These are phyloP conservation scores for Spondyliosoma cantharus DNA, from an alignment of 2,797 vertebrate species.

Conservation along the genomic window DNA sequence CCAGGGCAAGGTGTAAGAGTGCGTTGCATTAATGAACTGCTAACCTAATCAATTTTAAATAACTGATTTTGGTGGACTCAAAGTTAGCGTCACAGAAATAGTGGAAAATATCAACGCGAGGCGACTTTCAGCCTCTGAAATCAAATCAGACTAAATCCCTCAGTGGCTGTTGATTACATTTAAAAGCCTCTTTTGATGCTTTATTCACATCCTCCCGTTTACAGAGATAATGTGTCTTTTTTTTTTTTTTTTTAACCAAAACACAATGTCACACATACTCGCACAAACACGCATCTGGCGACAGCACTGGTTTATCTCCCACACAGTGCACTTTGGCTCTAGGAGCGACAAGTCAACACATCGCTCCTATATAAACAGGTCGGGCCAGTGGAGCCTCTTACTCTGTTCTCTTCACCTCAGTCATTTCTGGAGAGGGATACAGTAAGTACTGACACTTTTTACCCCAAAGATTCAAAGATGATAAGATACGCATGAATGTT, in stretches of 20 bases:
- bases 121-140: neutral
- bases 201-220: conserved; percentile 8
- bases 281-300: conserved; percentile 26
- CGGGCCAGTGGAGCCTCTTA: conserved; percentile 39
- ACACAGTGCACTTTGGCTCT: conserved; percentile 84
- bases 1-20: conserved; percentile 9
- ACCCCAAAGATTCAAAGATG: conserved; percentile 5
- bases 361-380: conserved; percentile 82
- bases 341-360: conserved; percentile 79
- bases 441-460: conserved; percentile 79
- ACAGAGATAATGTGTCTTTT: conserved; percentile 28
- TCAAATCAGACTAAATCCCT: neutral
- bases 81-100: neutral
- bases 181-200: conserved; percentile 7
- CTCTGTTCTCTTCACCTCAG: conserved; percentile 57
- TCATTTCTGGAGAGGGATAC: conserved; percentile 68
- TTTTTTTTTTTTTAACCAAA: conserved; percentile 51
- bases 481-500: neutral
- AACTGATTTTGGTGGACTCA: conserved; percentile 2
- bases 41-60: conserved; percentile 47
- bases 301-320: conserved; percentile 75
- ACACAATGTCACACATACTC: conserved; percentile 34
- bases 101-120: neutral
- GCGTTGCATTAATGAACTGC: conserved; percentile 27
- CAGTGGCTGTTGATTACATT: neutral